A percentile compares a stretch with the other conserved stretches of the same genome.
phyloP scores from a whole-genome alignment of 2,888 invertebrate species.

The Caenorhabditis sp. region DNA sequence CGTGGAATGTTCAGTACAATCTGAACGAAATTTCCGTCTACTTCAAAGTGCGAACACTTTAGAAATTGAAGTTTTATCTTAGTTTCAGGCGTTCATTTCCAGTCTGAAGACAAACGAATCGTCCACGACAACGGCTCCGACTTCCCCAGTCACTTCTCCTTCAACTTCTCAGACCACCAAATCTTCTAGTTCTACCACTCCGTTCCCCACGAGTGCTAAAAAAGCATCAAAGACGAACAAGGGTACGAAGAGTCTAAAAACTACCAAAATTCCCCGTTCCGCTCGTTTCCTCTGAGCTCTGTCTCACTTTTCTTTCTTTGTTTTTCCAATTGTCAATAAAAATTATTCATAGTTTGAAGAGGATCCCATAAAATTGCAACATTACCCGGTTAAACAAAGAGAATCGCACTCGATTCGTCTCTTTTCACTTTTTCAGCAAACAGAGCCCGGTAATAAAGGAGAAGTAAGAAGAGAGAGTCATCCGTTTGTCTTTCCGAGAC shows the following conservation, averaged over 20 bases:
- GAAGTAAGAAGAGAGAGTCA: conserved; percentile 1
- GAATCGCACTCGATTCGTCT: background rate
- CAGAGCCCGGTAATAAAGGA: conserved; percentile 5
- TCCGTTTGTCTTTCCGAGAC: no score
- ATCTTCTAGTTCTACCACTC: no score
- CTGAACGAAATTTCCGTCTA: background rate
- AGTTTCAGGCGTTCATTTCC: background rate
- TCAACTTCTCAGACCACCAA: no score
- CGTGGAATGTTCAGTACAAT: conserved; percentile 11
- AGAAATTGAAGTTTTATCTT: background rate
- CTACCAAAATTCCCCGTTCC: no score
- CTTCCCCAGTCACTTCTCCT: no score
- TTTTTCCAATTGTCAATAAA: background rate
- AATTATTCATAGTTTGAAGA: conserved; percentile 34
- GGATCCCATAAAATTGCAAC: conserved; percentile 24
- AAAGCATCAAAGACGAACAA: no score
- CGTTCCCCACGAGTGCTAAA: no score
- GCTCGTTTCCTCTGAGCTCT: no score
- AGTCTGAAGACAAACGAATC: no score
- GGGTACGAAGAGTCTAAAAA: no score
- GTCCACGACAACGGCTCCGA: no score
- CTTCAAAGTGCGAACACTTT: background rate
- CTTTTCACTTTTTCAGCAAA: background rate
- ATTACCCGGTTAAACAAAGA: conserved; percentile 18
- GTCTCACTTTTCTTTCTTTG: background rate